Base-by-base conservation (phyloP, 2,888 invertebrate genomes). In the Rhopalosiphum nymphaeae region DNA sequence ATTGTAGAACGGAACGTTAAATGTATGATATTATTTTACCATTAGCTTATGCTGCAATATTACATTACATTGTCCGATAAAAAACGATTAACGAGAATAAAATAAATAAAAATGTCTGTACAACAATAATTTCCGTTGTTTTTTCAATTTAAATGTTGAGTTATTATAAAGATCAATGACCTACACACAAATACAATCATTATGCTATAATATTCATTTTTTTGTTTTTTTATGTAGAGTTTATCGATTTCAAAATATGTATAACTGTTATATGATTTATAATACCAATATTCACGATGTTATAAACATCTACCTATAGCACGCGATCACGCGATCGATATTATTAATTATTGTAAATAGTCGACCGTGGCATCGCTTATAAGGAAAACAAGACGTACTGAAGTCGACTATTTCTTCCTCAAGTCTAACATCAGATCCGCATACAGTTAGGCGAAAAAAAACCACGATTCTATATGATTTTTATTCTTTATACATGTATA, bases 231-330 rank as follows among this genome's bases (percentile, higher is more conserved):
- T 53, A 53, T 21, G 29, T 86, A 44, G 44, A 85, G 44, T 85
- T 44, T 86, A 86, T 44, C 46, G 86, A 86, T 86, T 86, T 86
- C 86, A n/a, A 46, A 86, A 44, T 85, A 44, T 86, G 42, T 86
- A 36, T 3, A 44, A 86, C 46, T 46, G 46, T 29, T 13, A 29
- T 16, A 46, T 44, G 86, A 86, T 86, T 44, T 49, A 86, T 78
- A 78, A 36, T 78, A 78, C 16, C n/a, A 46, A 49, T 86, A 46
- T 86, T 46, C 16, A 46, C 86, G n/a, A 44, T 44, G 44, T 44
- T 78, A 36, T 21, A 36, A 36, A 78, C 36, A 36, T 78, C 78
- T 36, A 25, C 78, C 36, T 42, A 25, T 36, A 78, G 36, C 78
- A 78, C 78, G 78, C 78, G 36, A 78, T 78, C 67, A 67, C n/a